Conservation (phyloP, 2,888 invertebrate species). For the Argyresthia albistria region DNA sequence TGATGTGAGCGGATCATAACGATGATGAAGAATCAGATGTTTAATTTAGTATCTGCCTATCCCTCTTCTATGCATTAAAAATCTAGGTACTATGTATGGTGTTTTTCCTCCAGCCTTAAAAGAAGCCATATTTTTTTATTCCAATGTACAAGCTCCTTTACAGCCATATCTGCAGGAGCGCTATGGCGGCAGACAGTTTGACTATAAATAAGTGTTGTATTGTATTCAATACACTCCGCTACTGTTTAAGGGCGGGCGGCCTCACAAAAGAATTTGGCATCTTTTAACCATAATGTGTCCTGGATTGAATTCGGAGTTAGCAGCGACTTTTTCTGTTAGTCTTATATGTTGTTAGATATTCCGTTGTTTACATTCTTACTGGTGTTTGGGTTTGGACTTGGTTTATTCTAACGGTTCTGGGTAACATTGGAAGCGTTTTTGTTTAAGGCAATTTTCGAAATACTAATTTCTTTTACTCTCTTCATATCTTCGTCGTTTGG, state of each 20-base stretch:
- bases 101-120: too few species aligned
- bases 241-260: slow-evolving; percentile 53
- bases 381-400: not conserved
- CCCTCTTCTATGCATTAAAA: too few species aligned
- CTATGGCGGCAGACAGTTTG: slow-evolving; percentile 68
- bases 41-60: too few species aligned
- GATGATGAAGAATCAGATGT: too few species aligned
- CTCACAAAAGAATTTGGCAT: slow-evolving; percentile 62
- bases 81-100: too few species aligned
- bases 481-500: too few species aligned
- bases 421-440: too few species aligned
- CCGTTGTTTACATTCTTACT: slow-evolving; percentile 1
- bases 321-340: not conserved
- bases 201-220: slow-evolving; percentile 71
- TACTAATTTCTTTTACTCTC: too few species aligned
- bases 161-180: slow-evolving; percentile 34
- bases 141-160: slow-evolving; percentile 24
- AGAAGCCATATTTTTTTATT: not conserved
- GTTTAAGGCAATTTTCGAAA: too few species aligned
- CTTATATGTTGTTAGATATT: not conserved
- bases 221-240: slow-evolving; percentile 66
- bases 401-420: too few species aligned
- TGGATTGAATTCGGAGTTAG: slow-evolving; percentile 14
- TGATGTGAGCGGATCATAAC: too few species aligned
- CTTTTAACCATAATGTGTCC: slow-evolving; percentile 10